phyloP scores from a whole-genome alignment of 2,113 vertebrate species.

The Muntiacus muntjak region DNA sequence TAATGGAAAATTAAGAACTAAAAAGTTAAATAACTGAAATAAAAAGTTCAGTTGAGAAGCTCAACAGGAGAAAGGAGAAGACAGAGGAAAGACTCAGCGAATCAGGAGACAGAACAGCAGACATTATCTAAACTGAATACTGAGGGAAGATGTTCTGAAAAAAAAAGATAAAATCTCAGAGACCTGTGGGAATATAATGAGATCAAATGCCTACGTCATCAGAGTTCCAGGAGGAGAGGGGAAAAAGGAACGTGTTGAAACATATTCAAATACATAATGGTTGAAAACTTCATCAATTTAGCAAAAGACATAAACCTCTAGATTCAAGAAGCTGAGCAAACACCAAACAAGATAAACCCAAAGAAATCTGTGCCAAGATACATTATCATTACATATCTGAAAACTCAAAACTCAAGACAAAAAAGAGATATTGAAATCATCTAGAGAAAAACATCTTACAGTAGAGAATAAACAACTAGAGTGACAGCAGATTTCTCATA shows the following conservation, averaged over 20 bases:
- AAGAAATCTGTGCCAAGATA: not conserved
- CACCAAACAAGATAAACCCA: not conserved
- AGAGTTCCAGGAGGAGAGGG: not conserved
- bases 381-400: not conserved
- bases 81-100: not conserved
- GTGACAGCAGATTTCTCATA: not conserved
- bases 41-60: not conserved
- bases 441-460: not conserved
- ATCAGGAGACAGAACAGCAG: not conserved
- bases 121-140: not conserved
- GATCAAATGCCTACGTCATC: not conserved
- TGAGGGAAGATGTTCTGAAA: not conserved
- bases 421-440: not conserved
- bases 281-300: not conserved
- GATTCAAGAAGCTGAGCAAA: not conserved
- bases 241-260: not conserved
- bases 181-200: not conserved
- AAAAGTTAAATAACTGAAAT: not conserved
- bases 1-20: not conserved
- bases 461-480: not conserved
- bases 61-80: not conserved
- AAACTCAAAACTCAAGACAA: not conserved
- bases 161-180: not conserved
- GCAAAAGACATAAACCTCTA: not conserved
- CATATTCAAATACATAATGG: not conserved